Percentiles rank a stretch among this genome's conserved stretches.
Evolutionary conservation across 2,113 vertebrate genomes (phyloP).

Genomic region (Arizona elegans): DNA sequence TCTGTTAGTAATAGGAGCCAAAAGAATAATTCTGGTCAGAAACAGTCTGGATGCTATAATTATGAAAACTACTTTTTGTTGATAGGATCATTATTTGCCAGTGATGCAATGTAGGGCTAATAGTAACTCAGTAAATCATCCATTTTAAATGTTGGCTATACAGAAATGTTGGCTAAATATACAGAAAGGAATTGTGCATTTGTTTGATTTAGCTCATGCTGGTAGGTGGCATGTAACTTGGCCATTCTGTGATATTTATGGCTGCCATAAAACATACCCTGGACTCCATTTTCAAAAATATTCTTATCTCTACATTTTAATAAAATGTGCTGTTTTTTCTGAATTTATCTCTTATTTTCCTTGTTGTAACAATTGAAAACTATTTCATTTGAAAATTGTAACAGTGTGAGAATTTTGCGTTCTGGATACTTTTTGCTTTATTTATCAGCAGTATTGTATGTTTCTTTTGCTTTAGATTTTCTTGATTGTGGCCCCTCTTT

Average conservation of each 20-base stretch:
- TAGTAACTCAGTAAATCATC: neutral
- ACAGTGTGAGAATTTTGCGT: neutral
- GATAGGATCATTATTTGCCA: neutral
- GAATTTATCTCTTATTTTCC: neutral
- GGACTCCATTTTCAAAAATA: neutral
- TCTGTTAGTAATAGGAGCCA: neutral
- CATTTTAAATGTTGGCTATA: neutral
- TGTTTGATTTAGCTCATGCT: neutral
- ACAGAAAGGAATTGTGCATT: neutral
- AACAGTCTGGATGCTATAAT: neutral
- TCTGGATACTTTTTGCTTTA: neutral
- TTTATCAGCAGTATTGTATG: neutral
- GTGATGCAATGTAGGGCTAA: neutral
- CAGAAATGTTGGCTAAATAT: too few species aligned
- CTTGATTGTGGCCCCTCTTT: constrained; percentile 91
- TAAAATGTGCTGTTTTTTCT: neutral
- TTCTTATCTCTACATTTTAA: neutral
- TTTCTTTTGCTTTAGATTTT: constrained; percentile 76
- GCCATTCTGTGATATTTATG: neutral
- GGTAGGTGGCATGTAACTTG: neutral
- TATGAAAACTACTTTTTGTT: neutral
- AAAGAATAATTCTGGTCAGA: neutral
- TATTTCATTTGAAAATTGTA: neutral
- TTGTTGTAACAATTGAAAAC: neutral
- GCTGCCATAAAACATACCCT: neutral